Conservation (phyloP, 2,888 invertebrate species). For the Parnassius orleans region DNA sequence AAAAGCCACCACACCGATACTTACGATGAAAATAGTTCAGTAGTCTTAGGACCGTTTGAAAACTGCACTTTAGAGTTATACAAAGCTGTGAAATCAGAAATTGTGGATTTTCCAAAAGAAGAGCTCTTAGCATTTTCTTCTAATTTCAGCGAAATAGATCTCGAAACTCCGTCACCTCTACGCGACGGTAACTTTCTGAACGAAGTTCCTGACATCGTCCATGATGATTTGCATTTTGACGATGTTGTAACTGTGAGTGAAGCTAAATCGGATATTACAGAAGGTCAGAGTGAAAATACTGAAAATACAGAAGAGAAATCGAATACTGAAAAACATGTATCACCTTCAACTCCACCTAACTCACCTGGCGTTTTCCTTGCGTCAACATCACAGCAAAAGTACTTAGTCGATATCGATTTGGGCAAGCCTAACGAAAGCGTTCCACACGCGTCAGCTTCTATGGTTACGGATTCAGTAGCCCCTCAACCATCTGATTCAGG, state of each 20-base stretch:
- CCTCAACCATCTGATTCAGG: constrained; percentile 35
- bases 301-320: constrained; percentile 56
- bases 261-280: constrained; percentile 42
- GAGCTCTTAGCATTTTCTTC: constrained; percentile 78
- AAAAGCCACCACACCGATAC: constrained; percentile 72
- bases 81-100: constrained; percentile 73
- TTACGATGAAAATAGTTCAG: constrained; percentile 75
- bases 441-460: constrained; percentile 32
- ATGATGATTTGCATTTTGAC: constrained; percentile 60
- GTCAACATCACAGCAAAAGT: constrained; percentile 63
- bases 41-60: constrained; percentile 81
- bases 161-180: constrained; percentile 71
- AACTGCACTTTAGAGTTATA: constrained; percentile 77
- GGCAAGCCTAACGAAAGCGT: constrained; percentile 35
- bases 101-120: constrained; percentile 67
- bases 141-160: constrained; percentile 75
- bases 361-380: constrained; percentile 68
- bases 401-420: constrained; percentile 63
- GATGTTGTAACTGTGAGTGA: constrained; percentile 55
- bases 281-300: constrained; percentile 42
- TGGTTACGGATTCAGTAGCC: constrained; percentile 20
- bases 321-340: constrained; percentile 59
- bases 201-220: constrained; percentile 69
- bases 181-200: constrained; percentile 71
- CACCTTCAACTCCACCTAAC: constrained; percentile 70